phyloP scores from a whole-genome alignment of 2,113 vertebrate genomes.

The Petroica traversi region DNA sequence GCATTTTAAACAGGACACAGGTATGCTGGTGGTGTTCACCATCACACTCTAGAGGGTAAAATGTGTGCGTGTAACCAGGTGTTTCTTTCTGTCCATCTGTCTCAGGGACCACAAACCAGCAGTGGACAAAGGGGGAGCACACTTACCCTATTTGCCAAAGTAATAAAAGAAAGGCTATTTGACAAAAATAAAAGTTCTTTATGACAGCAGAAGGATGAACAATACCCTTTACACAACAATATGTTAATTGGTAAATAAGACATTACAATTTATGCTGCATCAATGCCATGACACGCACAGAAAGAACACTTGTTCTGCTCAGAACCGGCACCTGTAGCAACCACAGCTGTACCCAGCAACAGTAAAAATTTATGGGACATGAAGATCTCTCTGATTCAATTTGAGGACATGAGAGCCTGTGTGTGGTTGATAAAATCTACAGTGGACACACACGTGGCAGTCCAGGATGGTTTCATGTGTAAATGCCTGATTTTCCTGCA shows the following conservation, averaged over 20 bases:
- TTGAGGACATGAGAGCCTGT: neutral
- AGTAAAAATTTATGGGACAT: neutral
- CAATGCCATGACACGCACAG: neutral
- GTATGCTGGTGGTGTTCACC: slow-evolving; percentile 3
- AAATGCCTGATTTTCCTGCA: neutral
- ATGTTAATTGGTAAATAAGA: neutral
- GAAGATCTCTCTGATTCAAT: neutral
- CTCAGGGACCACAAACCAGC: neutral
- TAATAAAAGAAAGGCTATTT: slow-evolving; percentile 1
- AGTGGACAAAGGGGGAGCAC: neutral
- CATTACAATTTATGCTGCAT: neutral
- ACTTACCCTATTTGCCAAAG: neutral
- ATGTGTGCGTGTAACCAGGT: neutral
- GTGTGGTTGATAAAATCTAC: neutral
- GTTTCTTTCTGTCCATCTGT: neutral
- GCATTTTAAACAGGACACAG: neutral
- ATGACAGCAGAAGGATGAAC: neutral
- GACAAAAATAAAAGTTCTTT: neutral
- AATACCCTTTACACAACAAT: neutral
- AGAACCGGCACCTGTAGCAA: fast-evolving
- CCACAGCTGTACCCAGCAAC: neutral
- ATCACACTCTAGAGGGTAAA: neutral
- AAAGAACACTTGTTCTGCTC: neutral
- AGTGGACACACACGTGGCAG: fast-evolving
- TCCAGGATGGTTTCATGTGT: neutral